Evolutionary conservation across 2,113 vertebrate genomes (phyloP), one percentile per base, ranked within the genome.

Genomic region (Ammospiza nelsoni): DNA sequence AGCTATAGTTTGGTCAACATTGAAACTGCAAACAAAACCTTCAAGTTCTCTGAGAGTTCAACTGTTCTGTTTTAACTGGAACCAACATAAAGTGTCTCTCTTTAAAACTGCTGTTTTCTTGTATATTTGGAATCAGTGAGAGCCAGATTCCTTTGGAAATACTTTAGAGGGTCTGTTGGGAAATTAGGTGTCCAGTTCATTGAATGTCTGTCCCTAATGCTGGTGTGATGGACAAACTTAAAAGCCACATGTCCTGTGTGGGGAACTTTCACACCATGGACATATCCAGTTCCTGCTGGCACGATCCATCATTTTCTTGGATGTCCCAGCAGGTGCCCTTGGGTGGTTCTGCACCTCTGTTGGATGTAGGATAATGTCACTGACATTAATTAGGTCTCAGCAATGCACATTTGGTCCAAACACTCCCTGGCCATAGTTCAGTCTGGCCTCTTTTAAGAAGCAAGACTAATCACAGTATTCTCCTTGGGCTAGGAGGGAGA

Each of bases 41-140:
- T 76, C 7, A 66, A 35, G 80, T 72, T 73, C 71, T 68, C 55
- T 55, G 37, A 74, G 51, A 72, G 88, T 91, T 94, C 86, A 93
- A 31, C 33, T 22, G 33, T 57, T 68, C 48, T 79, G 52, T 95
- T 96, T 12, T 74, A 83, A 85, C 63, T 90, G 72, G 54, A 83
- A 86, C 46, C 25, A 92, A 43, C 43, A 71, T 74, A 66, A 91
- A 87, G 52, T 10, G 12, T 77, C 37, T 66, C 23, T 83, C 69
- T 72, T 61, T 49, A 75, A 96, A 92, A 33, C 25, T 37, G 35
- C 23, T 78, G 37, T 68, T 97, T 95, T 85, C 57, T 93, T 52
- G 11, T 58, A 39, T 84, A 49, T 86, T 94, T 94, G 59, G 29
- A 86, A 83, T 73, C 75, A 58, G n/a, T n/a, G 17, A 54, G 59